Evolutionary conservation across 2,888 invertebrate genomes (phyloP), one percentile per base, ranked within the genome.

Genomic region (Heliconius cydno): DNA sequence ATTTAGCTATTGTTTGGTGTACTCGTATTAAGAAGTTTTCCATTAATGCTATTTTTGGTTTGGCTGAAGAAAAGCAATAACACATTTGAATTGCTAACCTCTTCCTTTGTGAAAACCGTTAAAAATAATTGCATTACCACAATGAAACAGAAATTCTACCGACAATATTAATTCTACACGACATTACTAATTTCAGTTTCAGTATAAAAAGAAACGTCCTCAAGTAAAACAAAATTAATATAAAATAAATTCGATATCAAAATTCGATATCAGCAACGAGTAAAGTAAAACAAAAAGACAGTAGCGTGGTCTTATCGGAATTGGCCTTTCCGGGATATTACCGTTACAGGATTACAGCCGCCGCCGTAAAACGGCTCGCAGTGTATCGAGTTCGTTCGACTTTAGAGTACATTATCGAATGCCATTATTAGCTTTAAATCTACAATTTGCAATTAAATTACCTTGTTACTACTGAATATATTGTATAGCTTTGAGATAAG

Each of bases 281-380:
- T 38, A 79, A 46, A 74, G 82, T 82, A 82, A 83, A 80, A 84
- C 84, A 85, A 84, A 78, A 82, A 81, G 80, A 80, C 80, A 75
- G 81, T 79, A 84, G 85, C 84, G 82, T 81, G 83, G 84, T 83
- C 85, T 86, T 85, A 87, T 87, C 85, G 83, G 83, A 83, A 85
- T 83, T 84, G 86, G 84, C 80, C 82, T 84, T 78, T 82, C 84
- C 81, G 84, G 76, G 85, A 82, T 82, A 72, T 71, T 78, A 74
- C 86, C 84, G 86, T 88, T 87, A 87, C 85, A 84, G 84, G 87
- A 87, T 87, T 87, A 87, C 52, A 19, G 52, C 86, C 80, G 83
- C 84, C 86, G 81, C 38, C 74, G 82, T 81, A 77, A 77, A 80
- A 79, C 76, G 76, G 67, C n/a, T 70, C n/a, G 73, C 81, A 70